These are phyloP conservation scores for Drosophila mimetica DNA, from an alignment of 2,888 invertebrate genomes.

Conservation along the genomic window DNA sequence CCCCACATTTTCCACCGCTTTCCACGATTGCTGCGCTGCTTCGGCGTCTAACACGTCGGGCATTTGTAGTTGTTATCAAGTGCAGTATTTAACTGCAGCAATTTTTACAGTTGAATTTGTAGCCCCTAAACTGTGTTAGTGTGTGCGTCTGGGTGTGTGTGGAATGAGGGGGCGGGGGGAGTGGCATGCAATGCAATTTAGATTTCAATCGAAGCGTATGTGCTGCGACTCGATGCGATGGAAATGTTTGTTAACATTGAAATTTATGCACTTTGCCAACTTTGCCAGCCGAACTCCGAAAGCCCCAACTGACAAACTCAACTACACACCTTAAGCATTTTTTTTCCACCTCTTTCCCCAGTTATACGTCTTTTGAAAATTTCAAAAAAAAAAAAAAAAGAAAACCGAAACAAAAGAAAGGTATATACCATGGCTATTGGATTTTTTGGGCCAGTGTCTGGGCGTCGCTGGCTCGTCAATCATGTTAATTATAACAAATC, in stretches of 20 bases:
- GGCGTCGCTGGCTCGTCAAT: constrained; percentile 66
- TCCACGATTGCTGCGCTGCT: constrained; percentile 53
- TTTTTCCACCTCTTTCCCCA: constrained; percentile 1
- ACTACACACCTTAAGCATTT: constrained; percentile 25
- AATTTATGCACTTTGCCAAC: constrained; percentile 59
- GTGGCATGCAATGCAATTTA: constrained; percentile 68
- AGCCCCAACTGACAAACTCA: constrained; percentile 40
- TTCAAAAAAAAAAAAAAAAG: neutral
- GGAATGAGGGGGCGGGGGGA: constrained; percentile 1
- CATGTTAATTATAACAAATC: constrained; percentile 73
- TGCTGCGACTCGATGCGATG: constrained; percentile 25
- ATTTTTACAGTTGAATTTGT: constrained; percentile 74
- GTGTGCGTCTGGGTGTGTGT: neutral
- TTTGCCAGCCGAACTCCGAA: constrained; percentile 14
- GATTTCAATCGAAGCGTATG: constrained; percentile 69
- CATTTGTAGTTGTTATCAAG: constrained; percentile 73
- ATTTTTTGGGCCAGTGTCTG: constrained; percentile 16
- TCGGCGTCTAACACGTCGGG: constrained; percentile 65
- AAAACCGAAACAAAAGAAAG: neutral
- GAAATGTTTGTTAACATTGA: constrained; percentile 53
- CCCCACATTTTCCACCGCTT: constrained; percentile 11
- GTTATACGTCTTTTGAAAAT: constrained; percentile 13
- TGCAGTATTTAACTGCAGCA: constrained; percentile 72
- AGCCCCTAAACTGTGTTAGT: constrained; percentile 31
- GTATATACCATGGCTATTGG: neutral